Evolutionary conservation across 2,888 invertebrate genomes (phyloP).

Genomic region (Rhagium mordax): DNA sequence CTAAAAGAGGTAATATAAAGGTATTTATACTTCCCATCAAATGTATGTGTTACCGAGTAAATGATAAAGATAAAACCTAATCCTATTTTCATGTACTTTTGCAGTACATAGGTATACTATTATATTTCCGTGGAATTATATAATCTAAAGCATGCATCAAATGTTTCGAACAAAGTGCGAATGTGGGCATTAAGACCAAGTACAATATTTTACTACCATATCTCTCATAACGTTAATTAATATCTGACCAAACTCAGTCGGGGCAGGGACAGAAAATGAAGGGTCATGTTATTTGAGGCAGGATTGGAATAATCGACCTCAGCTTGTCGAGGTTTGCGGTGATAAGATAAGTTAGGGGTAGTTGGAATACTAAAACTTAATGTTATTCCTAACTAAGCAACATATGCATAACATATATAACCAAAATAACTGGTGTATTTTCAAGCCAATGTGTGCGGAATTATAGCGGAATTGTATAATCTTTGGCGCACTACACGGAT

Average conservation of each 20-base stretch:
- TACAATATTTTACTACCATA: constrained; percentile 16
- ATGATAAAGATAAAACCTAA: background rate
- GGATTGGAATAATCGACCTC: constrained; percentile 29
- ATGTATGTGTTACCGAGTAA: background rate
- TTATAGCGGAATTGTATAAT: background rate
- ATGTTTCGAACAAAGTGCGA: background rate
- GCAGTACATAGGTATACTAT: background rate
- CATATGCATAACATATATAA: constrained; percentile 8
- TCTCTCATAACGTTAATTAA: constrained; percentile 28
- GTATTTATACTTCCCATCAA: background rate
- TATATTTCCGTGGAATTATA: background rate
- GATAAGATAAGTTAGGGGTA: constrained; percentile 28
- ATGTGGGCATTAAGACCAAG: background rate
- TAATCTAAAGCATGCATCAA: constrained; percentile 6
- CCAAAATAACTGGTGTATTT: background rate
- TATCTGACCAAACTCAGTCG: constrained; percentile 7
- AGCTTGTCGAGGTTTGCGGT: constrained; percentile 22
- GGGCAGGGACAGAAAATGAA: constrained; percentile 16
- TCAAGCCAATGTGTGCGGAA: background rate
- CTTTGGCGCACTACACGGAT: background rate
- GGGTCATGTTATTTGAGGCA: constrained; percentile 21
- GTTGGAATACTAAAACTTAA: constrained; percentile 14
- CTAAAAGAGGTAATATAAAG: no score
- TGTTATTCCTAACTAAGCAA: constrained; percentile 11
- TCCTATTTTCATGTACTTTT: background rate